Evolutionary conservation across 1,140 invertebrate genomes (phyloP), one percentile per base, ranked within the genome.

Genomic region (Vanessa atalanta): DNA sequence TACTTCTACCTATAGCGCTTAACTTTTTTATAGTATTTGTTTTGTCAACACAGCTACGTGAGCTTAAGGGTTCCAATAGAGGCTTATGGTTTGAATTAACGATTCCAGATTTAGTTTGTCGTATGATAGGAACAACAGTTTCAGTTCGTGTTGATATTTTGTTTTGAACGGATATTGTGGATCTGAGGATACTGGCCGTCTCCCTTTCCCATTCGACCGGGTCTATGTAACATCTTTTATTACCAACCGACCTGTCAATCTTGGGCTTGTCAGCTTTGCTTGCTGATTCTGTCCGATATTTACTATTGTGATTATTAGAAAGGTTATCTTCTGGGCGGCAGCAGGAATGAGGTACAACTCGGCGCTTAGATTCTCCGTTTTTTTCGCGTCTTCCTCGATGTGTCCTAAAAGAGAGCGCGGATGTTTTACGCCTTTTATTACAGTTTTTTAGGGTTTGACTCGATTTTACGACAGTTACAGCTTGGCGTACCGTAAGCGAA

Each of bases 201-300:
- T 93, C 90, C 43, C 88, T 83, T 82, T 93, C 93, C 92, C 92
- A 93, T 57, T 91, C 85, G 15, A 80, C 72, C 11, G 93, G 93
- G 77, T 93, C 93, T 73, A 93, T 93, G 70, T 93, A 93, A 82
- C 93, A 93, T 57, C 93, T 84, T 80, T 93, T 93, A 78, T 93
- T 93, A 76, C 93, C 93, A 66, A 93, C 93, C 57, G 93, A 93
- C 79, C 86, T 91, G 61, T 92, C 86, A 43, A 88, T 77, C 65
- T 88, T 90, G 1, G 83, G 82, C 75, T 86, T 91, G 16, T 85
- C 84, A 5, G 76, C 55, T 83, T 86, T 91, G 53, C 80, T 86
- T 37, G 90, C 88, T n/a, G 90, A 90, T 61, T 91, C 91, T n/a
- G 89, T 92, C 65, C 90, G 79, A 69, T 88, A 92, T 83, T 91